Base-by-base conservation (phyloP, 2,797 vertebrate genomes). In the Syngnathus rostellatus region DNA sequence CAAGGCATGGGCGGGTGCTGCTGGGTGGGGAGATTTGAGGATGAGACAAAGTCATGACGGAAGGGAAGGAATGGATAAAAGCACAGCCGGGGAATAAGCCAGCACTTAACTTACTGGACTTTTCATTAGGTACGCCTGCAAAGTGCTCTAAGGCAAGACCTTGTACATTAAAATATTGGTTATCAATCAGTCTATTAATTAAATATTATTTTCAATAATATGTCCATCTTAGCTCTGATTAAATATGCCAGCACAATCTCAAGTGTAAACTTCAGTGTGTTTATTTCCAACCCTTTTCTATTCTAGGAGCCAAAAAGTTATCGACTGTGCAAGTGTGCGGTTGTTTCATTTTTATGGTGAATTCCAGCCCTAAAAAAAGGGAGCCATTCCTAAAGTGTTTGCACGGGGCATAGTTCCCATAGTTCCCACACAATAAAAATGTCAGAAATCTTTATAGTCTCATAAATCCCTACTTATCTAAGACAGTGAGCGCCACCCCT, bases 1-100 rank as follows among this genome's bases (percentile, higher is more conserved):
- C 74, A 72, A 72, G 75, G 77, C 72, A 67, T 62, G 73, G 67
- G 69, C 66, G 78, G 66, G 8, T 25, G 21, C 21, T 23, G 68
- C 21, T 46, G 67, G 67, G 67, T 66, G 81, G 78, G 63, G 65
- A 64, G 71, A 61, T 60, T 55, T 31, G 71, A 72, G 43, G 69
- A 66, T 67, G 72, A 64, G 60, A 55, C 60, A 60, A 45, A 37
- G 64, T 50, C 59, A 43, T 65, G 23, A 46, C 58, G 39, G 62
- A 55, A 65, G n/a, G 25, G 16, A 57, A 57, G 39, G 50, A 65
- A 67, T 16, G 59, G 64, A 76, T 62, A 57, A 2, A 5, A 60
- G 68, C 55, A 37, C 63, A 38, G 41, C 51, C 50, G 63, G 62
- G 62, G 41, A 66, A 12, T 55, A 45, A 64, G 48, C 65, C 11